phyloP scores from a whole-genome alignment of 2,797 vertebrate species.

The Spheniscus humboldti region DNA sequence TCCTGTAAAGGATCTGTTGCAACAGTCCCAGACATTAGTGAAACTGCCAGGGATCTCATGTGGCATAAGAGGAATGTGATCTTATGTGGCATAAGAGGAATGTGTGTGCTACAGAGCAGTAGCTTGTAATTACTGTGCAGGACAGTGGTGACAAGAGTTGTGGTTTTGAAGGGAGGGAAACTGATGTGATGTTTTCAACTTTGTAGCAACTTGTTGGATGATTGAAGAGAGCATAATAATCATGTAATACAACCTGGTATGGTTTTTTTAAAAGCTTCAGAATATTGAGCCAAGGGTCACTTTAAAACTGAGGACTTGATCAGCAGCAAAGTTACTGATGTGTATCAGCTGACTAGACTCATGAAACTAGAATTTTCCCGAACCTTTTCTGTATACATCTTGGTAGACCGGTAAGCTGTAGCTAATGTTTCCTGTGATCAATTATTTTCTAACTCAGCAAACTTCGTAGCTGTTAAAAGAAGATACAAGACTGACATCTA shows the following conservation, averaged over 20 bases:
- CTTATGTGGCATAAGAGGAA: background rate
- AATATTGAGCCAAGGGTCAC: background rate
- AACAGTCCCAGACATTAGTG: accelerated
- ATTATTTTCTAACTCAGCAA: background rate
- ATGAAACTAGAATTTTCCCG: background rate
- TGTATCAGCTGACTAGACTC: background rate
- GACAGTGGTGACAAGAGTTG: background rate
- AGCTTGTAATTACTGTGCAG: background rate
- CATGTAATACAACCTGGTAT: background rate
- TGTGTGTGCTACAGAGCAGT: background rate
- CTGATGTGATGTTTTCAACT: background rate
- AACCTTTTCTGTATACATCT: background rate
- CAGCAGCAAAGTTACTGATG: background rate
- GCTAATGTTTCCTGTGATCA: background rate
- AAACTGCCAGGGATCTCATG: background rate
- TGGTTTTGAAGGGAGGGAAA: background rate
- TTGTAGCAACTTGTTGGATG: background rate
- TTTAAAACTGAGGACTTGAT: background rate
- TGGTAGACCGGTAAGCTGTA: background rate
- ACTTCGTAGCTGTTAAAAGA: background rate
- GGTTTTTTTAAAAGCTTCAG: background rate
- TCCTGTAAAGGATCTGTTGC: background rate
- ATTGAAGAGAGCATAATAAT: background rate
- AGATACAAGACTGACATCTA: background rate
- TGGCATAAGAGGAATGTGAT: background rate